Percentiles rank a stretch among this genome's conserved stretches.
Evolutionary conservation across 2,888 invertebrate genomes (phyloP).

Genomic region (Latheticus oryzae): DNA sequence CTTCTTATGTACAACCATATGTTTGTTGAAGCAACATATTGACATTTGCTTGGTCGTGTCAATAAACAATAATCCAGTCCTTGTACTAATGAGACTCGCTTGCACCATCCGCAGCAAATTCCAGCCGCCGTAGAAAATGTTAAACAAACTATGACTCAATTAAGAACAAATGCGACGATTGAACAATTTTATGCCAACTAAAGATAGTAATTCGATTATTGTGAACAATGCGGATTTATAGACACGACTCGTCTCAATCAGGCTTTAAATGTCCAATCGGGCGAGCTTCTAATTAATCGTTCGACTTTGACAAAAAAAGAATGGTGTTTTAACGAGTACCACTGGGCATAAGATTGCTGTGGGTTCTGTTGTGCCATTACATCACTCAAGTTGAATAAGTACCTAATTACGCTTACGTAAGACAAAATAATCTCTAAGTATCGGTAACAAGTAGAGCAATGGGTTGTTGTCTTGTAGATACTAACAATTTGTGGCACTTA

Average conservation of each 20-base stretch:
- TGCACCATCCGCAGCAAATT: slow-evolving; percentile 25
- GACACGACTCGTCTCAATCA: slow-evolving; percentile 36
- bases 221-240: slow-evolving; percentile 35
- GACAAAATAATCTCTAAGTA: slow-evolving; percentile 51
- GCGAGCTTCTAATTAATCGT: slow-evolving; percentile 47
- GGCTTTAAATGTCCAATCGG: slow-evolving; percentile 27
- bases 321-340: slow-evolving; percentile 40
- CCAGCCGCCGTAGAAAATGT: slow-evolving; percentile 21
- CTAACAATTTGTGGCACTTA: slow-evolving; percentile 54
- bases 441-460: slow-evolving; percentile 54
- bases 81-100: slow-evolving; percentile 19
- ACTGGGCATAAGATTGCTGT: slow-evolving; percentile 41
- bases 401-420: slow-evolving; percentile 55
- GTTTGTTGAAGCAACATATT: no score
- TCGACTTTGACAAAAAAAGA: slow-evolving; percentile 41
- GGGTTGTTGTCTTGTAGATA: slow-evolving; percentile 49
- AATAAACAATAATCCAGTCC: no score
- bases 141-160: slow-evolving; percentile 36
- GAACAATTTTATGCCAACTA: slow-evolving; percentile 20
- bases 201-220: slow-evolving; percentile 29
- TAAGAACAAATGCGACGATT: slow-evolving; percentile 27
- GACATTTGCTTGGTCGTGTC: no score
- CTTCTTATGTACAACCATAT: no score
- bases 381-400: slow-evolving; percentile 54
- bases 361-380: slow-evolving; percentile 47